phyloP scores from a whole-genome alignment of 23 tunicate genomes.

The Ciona savignyi region DNA sequence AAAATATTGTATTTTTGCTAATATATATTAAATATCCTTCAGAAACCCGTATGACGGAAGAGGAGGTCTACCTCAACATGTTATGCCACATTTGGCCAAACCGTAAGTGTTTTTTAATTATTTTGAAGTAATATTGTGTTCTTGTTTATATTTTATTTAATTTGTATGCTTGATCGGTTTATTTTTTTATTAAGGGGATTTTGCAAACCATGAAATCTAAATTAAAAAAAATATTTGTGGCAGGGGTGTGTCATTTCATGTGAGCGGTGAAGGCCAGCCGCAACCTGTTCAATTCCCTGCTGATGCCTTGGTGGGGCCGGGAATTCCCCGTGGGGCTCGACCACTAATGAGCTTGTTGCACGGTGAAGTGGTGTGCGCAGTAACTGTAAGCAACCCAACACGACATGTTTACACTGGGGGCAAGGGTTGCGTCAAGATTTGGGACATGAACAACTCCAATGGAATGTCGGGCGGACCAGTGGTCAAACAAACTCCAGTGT shows the following conservation, averaged over 20 bases:
- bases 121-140: no score
- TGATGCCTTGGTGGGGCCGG: conserved; percentile 75
- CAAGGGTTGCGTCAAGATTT: conserved; percentile 89
- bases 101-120: conserved; percentile 59
- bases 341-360: conserved; percentile 60
- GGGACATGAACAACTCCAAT: conserved; percentile 65
- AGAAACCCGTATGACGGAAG: no score
- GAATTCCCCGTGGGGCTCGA: conserved; percentile 75
- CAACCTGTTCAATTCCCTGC: conserved; percentile 88
- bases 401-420: conserved; percentile 96
- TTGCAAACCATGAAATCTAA: no score
- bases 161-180: no score
- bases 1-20: no score
- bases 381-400: conserved; percentile 83
- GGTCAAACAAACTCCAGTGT: conserved; percentile 65
- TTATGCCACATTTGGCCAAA: conserved; percentile 47
- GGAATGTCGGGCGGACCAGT: conserved; percentile 15
- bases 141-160: no score
- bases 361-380: conserved; percentile 97
- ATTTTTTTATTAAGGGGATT: no score
- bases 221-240: neutral
- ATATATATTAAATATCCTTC: no score
- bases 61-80: conserved; percentile 34
- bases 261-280: conserved; percentile 79
- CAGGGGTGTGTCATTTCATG: conserved; percentile 79